Conservation (phyloP, 2,888 invertebrate species). For the Sepioteuthis lessoniana region DNA sequence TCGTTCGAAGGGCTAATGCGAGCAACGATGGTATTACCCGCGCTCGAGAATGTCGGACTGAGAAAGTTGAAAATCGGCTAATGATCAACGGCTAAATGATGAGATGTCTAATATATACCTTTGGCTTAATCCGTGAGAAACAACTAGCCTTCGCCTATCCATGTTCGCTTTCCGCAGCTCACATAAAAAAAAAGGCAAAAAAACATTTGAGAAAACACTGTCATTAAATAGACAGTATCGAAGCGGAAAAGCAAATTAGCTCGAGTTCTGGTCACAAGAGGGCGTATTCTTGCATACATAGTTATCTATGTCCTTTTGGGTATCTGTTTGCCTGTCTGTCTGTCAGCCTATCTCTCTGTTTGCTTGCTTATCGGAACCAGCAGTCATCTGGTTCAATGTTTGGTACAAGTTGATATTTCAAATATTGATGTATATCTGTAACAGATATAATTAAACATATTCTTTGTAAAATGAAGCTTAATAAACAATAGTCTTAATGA, state of each 20-base stretch:
- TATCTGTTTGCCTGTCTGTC: no score
- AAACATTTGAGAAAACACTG: neutral
- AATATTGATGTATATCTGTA: no score
- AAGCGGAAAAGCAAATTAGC: neutral
- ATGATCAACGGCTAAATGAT: neutral
- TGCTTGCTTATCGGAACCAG: no score
- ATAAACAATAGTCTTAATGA: no score
- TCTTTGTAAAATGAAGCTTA: no score
- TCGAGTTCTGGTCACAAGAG: neutral
- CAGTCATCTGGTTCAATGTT: no score
- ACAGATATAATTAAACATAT: no score
- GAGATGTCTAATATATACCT: neutral
- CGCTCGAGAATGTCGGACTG: neutral
- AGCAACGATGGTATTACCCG: neutral
- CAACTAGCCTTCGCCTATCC: neutral
- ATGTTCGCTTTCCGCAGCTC: neutral
- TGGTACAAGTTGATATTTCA: no score
- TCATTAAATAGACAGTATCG: neutral
- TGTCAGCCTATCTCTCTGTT: no score
- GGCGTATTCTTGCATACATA: neutral
- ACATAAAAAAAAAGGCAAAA: no score
- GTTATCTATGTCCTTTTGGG: neutral
- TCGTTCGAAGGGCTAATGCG: neutral
- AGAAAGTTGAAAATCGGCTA: neutral
- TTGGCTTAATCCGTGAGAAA: neutral